A percentile compares a stretch with the other conserved stretches of the same genome.
phyloP scores from a whole-genome alignment of 2,888 invertebrate species.

The Lomographa bimaculata region DNA sequence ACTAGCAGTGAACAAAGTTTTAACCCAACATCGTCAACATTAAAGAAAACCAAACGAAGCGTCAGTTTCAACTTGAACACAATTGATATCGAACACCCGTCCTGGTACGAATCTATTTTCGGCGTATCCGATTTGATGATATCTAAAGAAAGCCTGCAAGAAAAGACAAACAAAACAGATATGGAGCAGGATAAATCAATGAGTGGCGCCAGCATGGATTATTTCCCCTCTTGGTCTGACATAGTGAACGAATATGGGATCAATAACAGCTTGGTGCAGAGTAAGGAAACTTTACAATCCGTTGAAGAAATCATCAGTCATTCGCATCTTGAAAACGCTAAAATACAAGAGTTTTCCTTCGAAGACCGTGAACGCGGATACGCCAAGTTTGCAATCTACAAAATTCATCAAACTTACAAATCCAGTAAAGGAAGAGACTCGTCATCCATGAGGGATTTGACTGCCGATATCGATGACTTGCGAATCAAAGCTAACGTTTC shows the following conservation, averaged over 20 bases:
- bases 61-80: slow-evolving; percentile 54
- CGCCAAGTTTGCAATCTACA: slow-evolving; percentile 65
- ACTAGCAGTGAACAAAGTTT: slow-evolving; percentile 35
- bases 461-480: slow-evolving; percentile 36
- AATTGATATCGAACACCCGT: slow-evolving; percentile 43
- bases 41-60: slow-evolving; percentile 53
- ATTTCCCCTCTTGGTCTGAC: slow-evolving; percentile 62
- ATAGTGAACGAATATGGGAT: slow-evolving; percentile 56
- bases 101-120: slow-evolving; percentile 70
- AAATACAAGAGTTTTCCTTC: slow-evolving; percentile 46
- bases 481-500: slow-evolving; percentile 32
- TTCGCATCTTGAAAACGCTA: slow-evolving; percentile 45
- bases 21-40: slow-evolving; percentile 56
- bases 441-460: slow-evolving; percentile 64
- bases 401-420: slow-evolving; percentile 62
- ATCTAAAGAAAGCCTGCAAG: slow-evolving; percentile 17
- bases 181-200: slow-evolving; percentile 18
- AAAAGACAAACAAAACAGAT: slow-evolving; percentile 16
- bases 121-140: slow-evolving; percentile 56
- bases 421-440: slow-evolving; percentile 58
- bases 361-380: slow-evolving; percentile 54
- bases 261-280: slow-evolving; percentile 45
- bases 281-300: slow-evolving; percentile 39
- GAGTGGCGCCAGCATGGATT: slow-evolving; percentile 36
- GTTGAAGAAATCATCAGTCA: slow-evolving; percentile 56